Evolutionary conservation across 1,140 invertebrate genomes (phyloP).

Genomic region (Marisa cornuarietis): DNA sequence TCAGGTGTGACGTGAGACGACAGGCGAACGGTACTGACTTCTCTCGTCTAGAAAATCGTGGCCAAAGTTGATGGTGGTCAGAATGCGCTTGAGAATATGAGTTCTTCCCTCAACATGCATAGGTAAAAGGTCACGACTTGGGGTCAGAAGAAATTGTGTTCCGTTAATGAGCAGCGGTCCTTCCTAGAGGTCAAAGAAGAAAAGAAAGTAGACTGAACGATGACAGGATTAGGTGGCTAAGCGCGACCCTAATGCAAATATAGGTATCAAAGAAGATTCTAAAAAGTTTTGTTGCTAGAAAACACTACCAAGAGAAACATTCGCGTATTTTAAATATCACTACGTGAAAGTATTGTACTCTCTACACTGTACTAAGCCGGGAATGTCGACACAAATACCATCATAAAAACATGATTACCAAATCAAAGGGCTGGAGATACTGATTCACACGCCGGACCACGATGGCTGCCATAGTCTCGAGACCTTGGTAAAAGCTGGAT

Average conservation of each 20-base stretch:
- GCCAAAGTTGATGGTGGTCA: constrained; percentile 7
- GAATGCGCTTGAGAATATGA: constrained; percentile 6
- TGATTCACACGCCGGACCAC: neutral
- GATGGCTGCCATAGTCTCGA: neutral
- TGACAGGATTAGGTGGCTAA: too few relatives aligned
- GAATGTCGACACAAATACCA: neutral
- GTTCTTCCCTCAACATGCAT: constrained; percentile 8
- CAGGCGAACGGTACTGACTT: neutral
- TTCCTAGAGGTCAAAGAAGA: neutral
- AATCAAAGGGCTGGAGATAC: constrained; percentile 3
- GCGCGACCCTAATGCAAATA: too few relatives aligned
- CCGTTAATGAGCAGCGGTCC: constrained; percentile 11
- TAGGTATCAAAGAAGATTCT: too few relatives aligned
- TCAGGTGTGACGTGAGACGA: too few relatives aligned
- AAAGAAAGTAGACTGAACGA: too few relatives aligned
- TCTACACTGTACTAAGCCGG: too few relatives aligned
- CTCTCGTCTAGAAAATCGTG: constrained; percentile 16
- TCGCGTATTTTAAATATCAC: too few relatives aligned
- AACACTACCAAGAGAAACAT: too few relatives aligned
- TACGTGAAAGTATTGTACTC: too few relatives aligned
- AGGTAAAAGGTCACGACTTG: neutral
- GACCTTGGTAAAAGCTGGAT: constrained; percentile 3
- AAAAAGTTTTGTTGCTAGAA: too few relatives aligned
- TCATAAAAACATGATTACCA: neutral
- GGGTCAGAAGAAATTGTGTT: constrained; percentile 8